Evolutionary conservation across 2,113 vertebrate genomes (phyloP).

Genomic region (Circaetus cinerascens): DNA sequence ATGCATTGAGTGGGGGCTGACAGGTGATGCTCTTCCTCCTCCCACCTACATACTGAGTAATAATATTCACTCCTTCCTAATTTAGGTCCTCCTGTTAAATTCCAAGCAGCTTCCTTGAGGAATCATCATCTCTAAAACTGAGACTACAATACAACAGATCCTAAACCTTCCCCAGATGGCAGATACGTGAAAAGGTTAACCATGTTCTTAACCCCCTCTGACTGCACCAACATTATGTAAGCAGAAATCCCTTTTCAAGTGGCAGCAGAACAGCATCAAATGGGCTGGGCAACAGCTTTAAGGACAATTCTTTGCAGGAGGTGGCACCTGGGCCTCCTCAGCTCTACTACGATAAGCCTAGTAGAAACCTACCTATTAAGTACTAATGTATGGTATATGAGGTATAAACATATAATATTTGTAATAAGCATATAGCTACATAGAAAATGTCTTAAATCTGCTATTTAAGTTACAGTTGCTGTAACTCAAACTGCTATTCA

Average conservation of each 20-base stretch:
- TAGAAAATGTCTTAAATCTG: background rate
- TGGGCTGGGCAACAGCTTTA: background rate
- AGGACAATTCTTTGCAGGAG: background rate
- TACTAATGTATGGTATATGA: background rate
- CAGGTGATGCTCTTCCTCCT: background rate
- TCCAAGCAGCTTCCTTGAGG: background rate
- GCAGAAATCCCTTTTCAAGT: background rate
- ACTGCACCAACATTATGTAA: background rate
- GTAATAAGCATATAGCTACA: background rate
- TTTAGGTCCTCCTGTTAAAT: background rate
- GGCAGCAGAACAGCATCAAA: background rate
- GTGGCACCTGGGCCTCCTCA: background rate
- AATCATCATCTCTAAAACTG: background rate
- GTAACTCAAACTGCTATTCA: background rate
- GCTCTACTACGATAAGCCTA: background rate
- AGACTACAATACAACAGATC: background rate
- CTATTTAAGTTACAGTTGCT: background rate
- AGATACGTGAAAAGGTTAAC: background rate
- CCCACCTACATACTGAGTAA: background rate
- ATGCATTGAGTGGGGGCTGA: background rate
- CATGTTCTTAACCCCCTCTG: background rate
- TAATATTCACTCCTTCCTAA: background rate
- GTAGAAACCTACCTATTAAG: background rate
- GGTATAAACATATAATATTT: background rate
- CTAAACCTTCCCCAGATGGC: background rate